Conservation (phyloP, 1,140 invertebrate species). For the Tribolium castaneum region DNA sequence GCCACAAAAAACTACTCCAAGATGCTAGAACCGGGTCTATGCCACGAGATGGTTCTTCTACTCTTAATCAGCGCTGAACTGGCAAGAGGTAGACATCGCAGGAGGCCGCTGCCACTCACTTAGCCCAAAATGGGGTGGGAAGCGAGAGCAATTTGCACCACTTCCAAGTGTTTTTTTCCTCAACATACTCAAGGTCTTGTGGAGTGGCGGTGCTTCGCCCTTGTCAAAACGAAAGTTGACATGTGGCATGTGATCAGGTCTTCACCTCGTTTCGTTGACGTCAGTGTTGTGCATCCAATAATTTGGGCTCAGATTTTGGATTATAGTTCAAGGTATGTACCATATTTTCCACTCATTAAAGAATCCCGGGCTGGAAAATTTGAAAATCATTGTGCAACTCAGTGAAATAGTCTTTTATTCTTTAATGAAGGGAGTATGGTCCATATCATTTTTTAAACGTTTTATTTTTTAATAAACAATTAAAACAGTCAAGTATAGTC, state of each 20-base stretch:
- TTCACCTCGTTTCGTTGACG: not conserved
- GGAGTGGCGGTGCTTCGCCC: slow-evolving; percentile 15
- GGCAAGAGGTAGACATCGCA: slow-evolving; percentile 46
- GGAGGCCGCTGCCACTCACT: slow-evolving; percentile 49
- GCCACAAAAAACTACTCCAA: slow-evolving; percentile 32
- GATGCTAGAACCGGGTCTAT: slow-evolving; percentile 39
- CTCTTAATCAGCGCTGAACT: slow-evolving; percentile 53
- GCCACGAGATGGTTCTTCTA: slow-evolving; percentile 52
- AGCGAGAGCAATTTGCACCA: not conserved
- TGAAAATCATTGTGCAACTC: too few species aligned
- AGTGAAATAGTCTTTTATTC: too few species aligned
- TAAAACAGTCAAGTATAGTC: too few species aligned
- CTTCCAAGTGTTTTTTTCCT: not conserved
- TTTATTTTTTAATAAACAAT: too few species aligned
- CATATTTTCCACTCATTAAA: too few species aligned
- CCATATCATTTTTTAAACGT: too few species aligned
- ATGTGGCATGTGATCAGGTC: slow-evolving; percentile 1
- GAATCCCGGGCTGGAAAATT: not conserved
- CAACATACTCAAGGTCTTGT: not conserved
- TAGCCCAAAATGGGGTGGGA: slow-evolving; percentile 51
- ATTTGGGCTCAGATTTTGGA: too few species aligned
- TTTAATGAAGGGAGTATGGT: too few species aligned
- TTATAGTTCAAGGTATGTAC: too few species aligned
- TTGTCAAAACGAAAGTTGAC: slow-evolving; percentile 34
- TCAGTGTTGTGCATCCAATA: not conserved